These are phyloP conservation scores for Sciaenops ocellatus DNA, from an alignment of 2,797 vertebrate genomes.

Conservation along the genomic window DNA sequence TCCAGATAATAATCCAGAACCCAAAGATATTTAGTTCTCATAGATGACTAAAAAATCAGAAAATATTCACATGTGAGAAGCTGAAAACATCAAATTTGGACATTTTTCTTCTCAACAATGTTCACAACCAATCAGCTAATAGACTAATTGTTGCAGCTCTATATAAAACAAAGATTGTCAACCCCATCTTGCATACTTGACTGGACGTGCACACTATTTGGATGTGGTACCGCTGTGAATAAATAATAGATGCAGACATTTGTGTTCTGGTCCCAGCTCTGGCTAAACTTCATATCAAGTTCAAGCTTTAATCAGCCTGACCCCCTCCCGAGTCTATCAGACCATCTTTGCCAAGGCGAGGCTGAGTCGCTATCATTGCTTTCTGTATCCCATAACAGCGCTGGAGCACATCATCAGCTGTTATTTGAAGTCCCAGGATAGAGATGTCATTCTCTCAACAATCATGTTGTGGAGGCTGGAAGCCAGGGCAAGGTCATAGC, in stretches of 20 bases:
- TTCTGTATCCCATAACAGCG: neutral
- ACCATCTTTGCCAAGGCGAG: neutral
- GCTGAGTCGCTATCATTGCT: constrained; percentile 12
- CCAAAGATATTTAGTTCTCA: too few species aligned
- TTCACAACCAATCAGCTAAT: too few species aligned
- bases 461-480: constrained; percentile 9
- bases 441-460: constrained; percentile 30
- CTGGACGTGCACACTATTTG: neutral
- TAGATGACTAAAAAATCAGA: too few species aligned
- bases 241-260: constrained; percentile 15
- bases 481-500: neutral
- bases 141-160: too few species aligned
- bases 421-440: constrained; percentile 15
- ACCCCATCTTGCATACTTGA: neutral
- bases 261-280: neutral
- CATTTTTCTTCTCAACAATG: too few species aligned
- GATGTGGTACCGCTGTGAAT: neutral
- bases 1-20: too few species aligned
- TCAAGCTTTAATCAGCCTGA: constrained; percentile 15
- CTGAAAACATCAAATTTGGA: too few species aligned
- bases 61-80: too few species aligned
- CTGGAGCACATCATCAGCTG: constrained; percentile 22
- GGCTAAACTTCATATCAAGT: neutral
- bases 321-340: constrained; percentile 11
- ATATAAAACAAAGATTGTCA: neutral